Conservation (phyloP, 2,888 invertebrate genomes). For the Aromia moschata region DNA sequence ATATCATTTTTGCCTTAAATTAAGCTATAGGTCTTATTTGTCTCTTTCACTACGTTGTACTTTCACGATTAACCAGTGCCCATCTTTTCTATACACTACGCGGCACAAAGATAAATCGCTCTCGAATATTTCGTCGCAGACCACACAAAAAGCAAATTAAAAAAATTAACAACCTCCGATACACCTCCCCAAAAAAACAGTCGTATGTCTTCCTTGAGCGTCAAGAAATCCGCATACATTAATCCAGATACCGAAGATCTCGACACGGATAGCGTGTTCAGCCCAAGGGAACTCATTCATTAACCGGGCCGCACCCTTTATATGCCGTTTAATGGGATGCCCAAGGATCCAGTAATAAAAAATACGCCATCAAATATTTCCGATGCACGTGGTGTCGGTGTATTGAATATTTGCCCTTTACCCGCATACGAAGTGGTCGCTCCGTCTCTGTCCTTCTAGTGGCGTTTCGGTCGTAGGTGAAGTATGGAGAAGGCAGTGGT, state of each 20-base stretch:
- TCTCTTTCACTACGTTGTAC: no score
- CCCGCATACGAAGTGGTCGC: no score
- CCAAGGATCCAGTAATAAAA: conserved; percentile 5
- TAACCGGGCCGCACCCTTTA: conserved; percentile 15
- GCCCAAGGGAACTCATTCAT: conserved; percentile 10
- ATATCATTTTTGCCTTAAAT: no score
- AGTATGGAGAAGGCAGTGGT: not conserved
- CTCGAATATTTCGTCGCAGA: no score
- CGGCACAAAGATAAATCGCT: no score
- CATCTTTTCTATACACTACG: no score
- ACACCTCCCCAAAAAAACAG: no score
- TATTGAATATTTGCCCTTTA: conserved; percentile 15
- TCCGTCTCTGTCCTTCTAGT: not conserved
- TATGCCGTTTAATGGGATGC: conserved; percentile 9
- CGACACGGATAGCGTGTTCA: conserved; percentile 1
- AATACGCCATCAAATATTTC: conserved; percentile 3
- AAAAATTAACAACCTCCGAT: no score
- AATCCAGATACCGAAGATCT: conserved; percentile 16
- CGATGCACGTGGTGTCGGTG: conserved; percentile 2
- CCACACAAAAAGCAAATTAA: no score
- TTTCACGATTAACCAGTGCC: no score
- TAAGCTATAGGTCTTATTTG: no score
- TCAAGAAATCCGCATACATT: conserved; percentile 20
- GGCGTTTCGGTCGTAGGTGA: conserved; percentile 5
- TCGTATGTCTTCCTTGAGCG: conserved; percentile 6